Evolutionary conservation across 2,888 invertebrate species (phyloP).

Genomic region (Linnaemya tessellans): DNA sequence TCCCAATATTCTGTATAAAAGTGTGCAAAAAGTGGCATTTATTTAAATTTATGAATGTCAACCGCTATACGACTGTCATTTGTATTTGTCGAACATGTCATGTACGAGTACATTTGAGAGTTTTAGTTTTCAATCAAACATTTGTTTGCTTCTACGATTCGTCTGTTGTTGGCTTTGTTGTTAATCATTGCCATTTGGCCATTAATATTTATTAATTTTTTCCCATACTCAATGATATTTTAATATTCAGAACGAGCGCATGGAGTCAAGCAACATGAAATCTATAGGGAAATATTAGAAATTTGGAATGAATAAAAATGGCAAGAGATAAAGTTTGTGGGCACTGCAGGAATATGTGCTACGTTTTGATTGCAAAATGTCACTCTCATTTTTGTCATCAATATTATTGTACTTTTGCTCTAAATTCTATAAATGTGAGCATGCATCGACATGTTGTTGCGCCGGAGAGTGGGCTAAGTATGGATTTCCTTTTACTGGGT

Average conservation of each 20-base stretch:
- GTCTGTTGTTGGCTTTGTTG: conserved; percentile 34
- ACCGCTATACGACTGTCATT: conserved; percentile 59
- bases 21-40: conserved; percentile 62
- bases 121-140: conserved; percentile 61
- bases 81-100: conserved; percentile 68
- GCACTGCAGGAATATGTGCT: background rate
- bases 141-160: conserved; percentile 33
- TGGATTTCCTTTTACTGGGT: conserved; percentile 54
- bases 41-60: conserved; percentile 69
- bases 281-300: conserved; percentile 44
- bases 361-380: conserved; percentile 22
- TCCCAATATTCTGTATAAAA: background rate
- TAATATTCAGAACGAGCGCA: conserved; percentile 60
- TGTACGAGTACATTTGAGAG: conserved; percentile 44
- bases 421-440: conserved; percentile 2
- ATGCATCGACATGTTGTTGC: background rate
- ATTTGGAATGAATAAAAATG: background rate
- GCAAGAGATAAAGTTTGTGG: background rate
- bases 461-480: background rate
- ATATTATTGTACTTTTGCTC: conserved; percentile 59
- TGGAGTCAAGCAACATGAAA: conserved; percentile 27
- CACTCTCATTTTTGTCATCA: conserved; percentile 58
- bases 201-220: conserved; percentile 80
- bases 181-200: conserved; percentile 78
- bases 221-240: conserved; percentile 57